A percentile compares a stretch with the other conserved stretches of the same genome.
Evolutionary conservation across 2,797 vertebrate species (phyloP).

Genomic region (Takifugu ocellatus): DNA sequence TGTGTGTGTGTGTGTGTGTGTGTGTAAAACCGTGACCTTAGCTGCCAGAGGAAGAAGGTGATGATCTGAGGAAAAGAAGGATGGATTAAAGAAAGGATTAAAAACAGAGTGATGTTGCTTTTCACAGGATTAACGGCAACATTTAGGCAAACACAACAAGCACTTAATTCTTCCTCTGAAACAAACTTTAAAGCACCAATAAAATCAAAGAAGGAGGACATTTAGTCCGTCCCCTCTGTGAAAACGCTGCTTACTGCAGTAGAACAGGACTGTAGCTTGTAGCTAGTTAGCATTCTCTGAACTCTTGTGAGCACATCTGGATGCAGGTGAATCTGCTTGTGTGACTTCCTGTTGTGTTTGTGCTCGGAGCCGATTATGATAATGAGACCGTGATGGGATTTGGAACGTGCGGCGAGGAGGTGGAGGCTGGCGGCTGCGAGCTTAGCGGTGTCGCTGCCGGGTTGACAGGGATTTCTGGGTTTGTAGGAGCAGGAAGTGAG

Average conservation of each 20-base stretch:
- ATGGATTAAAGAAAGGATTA: slow-evolving; percentile 13
- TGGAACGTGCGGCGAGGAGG: slow-evolving; percentile 31
- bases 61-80: slow-evolving; percentile 24
- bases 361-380: slow-evolving; percentile 47
- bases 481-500: slow-evolving; percentile 6
- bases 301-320: too few species aligned
- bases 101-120: background rate
- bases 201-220: too few species aligned
- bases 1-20: slow-evolving; percentile 19
- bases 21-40: background rate
- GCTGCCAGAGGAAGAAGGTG: slow-evolving; percentile 30
- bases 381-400: slow-evolving; percentile 44
- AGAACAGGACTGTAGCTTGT: too few species aligned
- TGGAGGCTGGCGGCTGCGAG: slow-evolving; percentile 17
- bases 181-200: too few species aligned
- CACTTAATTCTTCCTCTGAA: slow-evolving; percentile 1
- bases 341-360: slow-evolving; percentile 33
- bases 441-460: slow-evolving; percentile 35
- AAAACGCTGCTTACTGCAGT: too few species aligned
- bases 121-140: slow-evolving; percentile 8
- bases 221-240: too few species aligned
- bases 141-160: slow-evolving; percentile 1
- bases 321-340: background rate
- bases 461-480: slow-evolving; percentile 34
- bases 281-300: too few species aligned